These are phyloP conservation scores for Drosophila neonasuta DNA, from an alignment of 2,888 invertebrate genomes.

Conservation along the genomic window DNA sequence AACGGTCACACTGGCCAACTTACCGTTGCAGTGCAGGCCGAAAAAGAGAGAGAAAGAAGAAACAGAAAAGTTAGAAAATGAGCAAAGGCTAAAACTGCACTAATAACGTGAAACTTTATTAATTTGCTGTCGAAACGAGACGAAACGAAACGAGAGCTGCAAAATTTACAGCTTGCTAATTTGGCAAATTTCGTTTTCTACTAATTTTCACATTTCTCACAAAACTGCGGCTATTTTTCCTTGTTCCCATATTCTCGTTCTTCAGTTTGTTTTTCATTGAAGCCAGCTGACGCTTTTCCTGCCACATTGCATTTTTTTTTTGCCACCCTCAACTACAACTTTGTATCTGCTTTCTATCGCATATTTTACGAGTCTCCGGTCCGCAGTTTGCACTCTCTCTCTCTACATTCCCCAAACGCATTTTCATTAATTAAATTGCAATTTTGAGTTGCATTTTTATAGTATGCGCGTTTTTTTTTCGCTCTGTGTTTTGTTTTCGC, in stretches of 20 bases:
- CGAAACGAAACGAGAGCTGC: neutral
- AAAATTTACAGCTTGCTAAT: constrained; percentile 69
- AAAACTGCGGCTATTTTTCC: constrained; percentile 41
- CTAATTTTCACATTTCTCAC: constrained; percentile 52
- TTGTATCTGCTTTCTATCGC: constrained; percentile 24
- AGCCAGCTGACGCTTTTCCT: constrained; percentile 39
- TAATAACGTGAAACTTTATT: constrained; percentile 71
- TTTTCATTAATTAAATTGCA: constrained; percentile 71
- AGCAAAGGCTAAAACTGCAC: constrained; percentile 38
- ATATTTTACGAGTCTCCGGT: constrained; percentile 39
- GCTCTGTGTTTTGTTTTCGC: neutral
- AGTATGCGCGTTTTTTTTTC: constrained; percentile 11
- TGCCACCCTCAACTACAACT: neutral
- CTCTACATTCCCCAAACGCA: constrained; percentile 39
- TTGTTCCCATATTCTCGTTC: constrained; percentile 10
- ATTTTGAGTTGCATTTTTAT: constrained; percentile 54
- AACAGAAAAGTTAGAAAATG: neutral
- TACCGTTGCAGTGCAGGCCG: constrained; percentile 15
- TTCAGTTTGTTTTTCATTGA: constrained; percentile 18
- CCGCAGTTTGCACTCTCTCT: constrained; percentile 12
- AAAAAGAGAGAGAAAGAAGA: neutral
- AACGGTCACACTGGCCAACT: constrained; percentile 1
- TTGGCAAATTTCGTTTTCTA: constrained; percentile 71
- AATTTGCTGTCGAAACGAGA: constrained; percentile 59
- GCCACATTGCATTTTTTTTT: constrained; percentile 6